These are phyloP conservation scores for Taenaris catops DNA, from an alignment of 2,888 invertebrate genomes.

Conservation along the genomic window DNA sequence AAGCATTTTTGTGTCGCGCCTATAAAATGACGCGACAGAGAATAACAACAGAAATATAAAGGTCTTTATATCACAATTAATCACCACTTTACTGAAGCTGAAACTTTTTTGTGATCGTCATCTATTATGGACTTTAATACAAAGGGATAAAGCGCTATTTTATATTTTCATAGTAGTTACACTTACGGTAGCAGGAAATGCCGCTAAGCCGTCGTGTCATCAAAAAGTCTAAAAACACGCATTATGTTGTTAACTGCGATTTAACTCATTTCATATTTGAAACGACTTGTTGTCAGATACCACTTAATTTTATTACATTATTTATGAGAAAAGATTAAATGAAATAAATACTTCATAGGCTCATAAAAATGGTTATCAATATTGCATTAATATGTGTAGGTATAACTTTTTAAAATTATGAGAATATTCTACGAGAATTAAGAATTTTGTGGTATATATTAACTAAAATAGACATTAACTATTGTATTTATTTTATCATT, in stretches of 20 bases:
- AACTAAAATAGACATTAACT: no score
- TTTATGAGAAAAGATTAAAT: constrained; percentile 35
- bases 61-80: constrained; percentile 73
- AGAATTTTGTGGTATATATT: no score
- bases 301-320: constrained; percentile 63
- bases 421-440: no score
- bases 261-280: constrained; percentile 75
- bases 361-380: constrained; percentile 17
- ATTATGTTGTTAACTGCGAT: constrained; percentile 72
- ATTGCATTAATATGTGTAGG: constrained; percentile 7
- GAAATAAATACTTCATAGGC: constrained; percentile 15
- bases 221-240: constrained; percentile 71
- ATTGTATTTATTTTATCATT: no score
- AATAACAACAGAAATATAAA: constrained; percentile 69
- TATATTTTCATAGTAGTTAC: constrained; percentile 19
- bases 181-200: constrained; percentile 69
- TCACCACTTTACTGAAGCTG: constrained; percentile 56
- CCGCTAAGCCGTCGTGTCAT: constrained; percentile 63
- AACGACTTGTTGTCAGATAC: constrained; percentile 55
- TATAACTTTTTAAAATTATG: no score
- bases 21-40: constrained; percentile 54
- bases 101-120: constrained; percentile 20
- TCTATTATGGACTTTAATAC: constrained; percentile 33
- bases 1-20: constrained; percentile 45
- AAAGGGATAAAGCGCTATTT: constrained; percentile 33